Conservation (phyloP, 2,797 vertebrate genomes). For the Sebastes miniatus region DNA sequence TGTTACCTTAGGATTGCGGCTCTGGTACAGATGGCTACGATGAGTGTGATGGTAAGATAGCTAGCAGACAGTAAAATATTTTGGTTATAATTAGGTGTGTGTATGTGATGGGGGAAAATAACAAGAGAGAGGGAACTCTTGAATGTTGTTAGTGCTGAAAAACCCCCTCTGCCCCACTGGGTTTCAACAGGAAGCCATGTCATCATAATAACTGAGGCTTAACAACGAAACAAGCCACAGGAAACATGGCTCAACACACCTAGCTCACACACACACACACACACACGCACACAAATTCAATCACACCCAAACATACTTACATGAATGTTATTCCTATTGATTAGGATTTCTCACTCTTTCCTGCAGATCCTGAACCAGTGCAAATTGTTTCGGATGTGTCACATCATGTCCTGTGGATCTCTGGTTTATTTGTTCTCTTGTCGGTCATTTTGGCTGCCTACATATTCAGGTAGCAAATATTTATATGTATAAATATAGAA, state of each 20-base stretch:
- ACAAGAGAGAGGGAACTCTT: not conserved
- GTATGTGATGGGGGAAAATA: not conserved
- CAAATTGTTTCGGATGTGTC: rapidly evolving
- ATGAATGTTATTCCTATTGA: not conserved
- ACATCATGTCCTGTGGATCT: conserved; percentile 51
- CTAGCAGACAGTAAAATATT: not conserved
- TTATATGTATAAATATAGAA: not conserved
- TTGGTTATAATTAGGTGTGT: not conserved
- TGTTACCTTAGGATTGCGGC: not conserved
- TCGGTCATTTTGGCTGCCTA: conserved; percentile 42
- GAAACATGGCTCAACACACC: conserved; percentile 59
- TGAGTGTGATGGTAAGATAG: conserved; percentile 8
- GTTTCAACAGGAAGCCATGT: conserved; percentile 68
- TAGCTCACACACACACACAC: conserved; percentile 1
- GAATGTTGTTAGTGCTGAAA: conserved; percentile 28
- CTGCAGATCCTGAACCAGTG: not conserved
- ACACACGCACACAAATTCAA: not conserved
- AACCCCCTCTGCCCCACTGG: conserved; percentile 40
- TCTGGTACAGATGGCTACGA: not conserved
- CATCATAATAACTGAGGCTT: conserved; percentile 52
- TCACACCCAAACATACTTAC: conserved; percentile 10
- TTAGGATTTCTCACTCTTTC: not conserved
- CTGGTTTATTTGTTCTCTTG: conserved; percentile 29
- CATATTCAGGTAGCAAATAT: conserved; percentile 60
- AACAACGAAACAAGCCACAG: conserved; percentile 54